phyloP scores from a whole-genome alignment of 2,888 invertebrate species.

The Acanthoscelides obtectus region DNA sequence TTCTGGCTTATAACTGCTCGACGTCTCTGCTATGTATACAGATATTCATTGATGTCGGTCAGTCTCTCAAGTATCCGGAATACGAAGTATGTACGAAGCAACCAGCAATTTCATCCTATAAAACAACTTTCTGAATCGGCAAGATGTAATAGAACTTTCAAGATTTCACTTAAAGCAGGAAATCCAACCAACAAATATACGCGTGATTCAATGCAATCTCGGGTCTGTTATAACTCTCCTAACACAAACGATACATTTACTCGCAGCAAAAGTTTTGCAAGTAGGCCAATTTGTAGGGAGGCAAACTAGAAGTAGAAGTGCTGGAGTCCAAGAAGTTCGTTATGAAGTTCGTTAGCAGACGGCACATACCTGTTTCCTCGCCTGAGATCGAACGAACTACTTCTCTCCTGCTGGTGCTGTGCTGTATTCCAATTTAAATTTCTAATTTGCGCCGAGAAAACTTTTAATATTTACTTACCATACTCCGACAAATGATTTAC shows the following conservation, averaged over 20 bases:
- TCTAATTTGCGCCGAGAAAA: constrained; percentile 26
- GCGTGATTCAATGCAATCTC: not conserved
- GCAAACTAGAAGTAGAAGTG: not conserved
- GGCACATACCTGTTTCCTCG: not conserved
- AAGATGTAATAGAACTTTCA: no score
- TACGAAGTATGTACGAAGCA: no score
- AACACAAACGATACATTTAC: not conserved
- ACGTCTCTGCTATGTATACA: no score
- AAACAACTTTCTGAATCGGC: no score
- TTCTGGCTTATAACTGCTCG: no score
- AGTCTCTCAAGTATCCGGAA: no score
- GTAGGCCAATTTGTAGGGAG: not conserved
- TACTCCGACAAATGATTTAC: constrained; percentile 27
- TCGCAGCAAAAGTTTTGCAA: not conserved
- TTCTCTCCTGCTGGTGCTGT: constrained; percentile 2
- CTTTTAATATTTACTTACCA: constrained; percentile 27
- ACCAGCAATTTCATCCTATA: no score
- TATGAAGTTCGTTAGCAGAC: not conserved
- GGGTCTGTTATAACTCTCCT: not conserved
- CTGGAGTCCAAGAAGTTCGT: not conserved
- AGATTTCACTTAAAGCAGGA: no score
- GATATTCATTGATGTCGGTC: no score
- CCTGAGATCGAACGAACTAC: not conserved
- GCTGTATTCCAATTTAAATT: constrained; percentile 22
- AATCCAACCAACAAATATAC: no score